Base-by-base conservation (phyloP, 2,888 invertebrate species). In the Neoaliturus tenellus region DNA sequence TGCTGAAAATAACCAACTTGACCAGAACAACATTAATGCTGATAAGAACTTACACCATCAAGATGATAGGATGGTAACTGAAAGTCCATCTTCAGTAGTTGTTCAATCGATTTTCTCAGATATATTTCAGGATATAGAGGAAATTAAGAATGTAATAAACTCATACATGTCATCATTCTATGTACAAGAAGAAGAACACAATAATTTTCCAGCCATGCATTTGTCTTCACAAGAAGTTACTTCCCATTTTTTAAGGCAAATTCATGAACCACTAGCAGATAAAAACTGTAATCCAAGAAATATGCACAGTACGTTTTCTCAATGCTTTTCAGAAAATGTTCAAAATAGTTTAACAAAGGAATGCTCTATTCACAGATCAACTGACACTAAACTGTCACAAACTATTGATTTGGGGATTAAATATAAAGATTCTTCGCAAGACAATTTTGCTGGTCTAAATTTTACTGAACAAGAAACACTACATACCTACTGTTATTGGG, bases 131-230 rank as follows among this genome's bases (percentile, higher is more conserved):
- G 35, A 69, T 20, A 69, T 69, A 39, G 35, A 69, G 31, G 69
- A 69, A 28, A 39, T 69, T 6, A 39, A 69, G 20, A 39, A 39
- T 31, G 33, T 39, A 10, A 69, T 69, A 8, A 69, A 69, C 39
- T 69, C 69, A 4, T 69, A 69, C 20, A 69, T 69, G 39, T 39
- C 69, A 20, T 69, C 69, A 23, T 69, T 69, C 23, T 69, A 39
- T n/a, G 23, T 31, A 20, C 69, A 35, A 20, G 69, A 69, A 39
- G 69, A 69, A 35, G 69, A 69, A 39, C 20, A 35, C 28, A 31
- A 69, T 23, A 69, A 69, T 17, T 39, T 28, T 28, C 69, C 69
- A 2, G 23, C 20, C 1, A 1, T 39, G 23, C 0, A 69, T 20
- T 23, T 23, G 4, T 31, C 69, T 1, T 35, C 33, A 39, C 2